Percentiles rank a stretch among this genome's conserved stretches.
Conservation (phyloP, 1,140 invertebrate species). For the Eurosta solidaginis region DNA sequence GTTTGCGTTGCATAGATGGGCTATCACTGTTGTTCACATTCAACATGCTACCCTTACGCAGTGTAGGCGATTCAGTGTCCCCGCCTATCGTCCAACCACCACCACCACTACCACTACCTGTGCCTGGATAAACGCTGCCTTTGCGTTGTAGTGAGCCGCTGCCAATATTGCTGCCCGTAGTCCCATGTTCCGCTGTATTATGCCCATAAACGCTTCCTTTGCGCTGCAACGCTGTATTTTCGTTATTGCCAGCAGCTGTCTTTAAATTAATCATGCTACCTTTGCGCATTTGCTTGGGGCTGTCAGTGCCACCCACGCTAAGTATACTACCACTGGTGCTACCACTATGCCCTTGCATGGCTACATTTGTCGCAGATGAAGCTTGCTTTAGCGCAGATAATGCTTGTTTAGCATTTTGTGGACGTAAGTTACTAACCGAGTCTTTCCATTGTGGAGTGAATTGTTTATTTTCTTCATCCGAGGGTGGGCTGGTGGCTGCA, state of each 20-base stretch:
- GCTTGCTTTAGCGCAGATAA: constrained; percentile 53
- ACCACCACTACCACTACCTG: too few relatives aligned
- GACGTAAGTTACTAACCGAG: constrained; percentile 57
- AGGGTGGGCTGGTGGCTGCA: constrained; percentile 61
- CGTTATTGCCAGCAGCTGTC: constrained; percentile 35
- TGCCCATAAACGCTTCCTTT: constrained; percentile 44
- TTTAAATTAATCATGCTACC: constrained; percentile 34
- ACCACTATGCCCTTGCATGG: constrained; percentile 30
- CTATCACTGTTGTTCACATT: constrained; percentile 16
- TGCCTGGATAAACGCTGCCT: constrained; percentile 60
- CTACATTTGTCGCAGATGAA: constrained; percentile 51
- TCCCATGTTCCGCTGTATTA: constrained; percentile 19
- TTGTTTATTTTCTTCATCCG: constrained; percentile 56
- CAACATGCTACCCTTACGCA: constrained; percentile 49
- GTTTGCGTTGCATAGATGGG: constrained; percentile 34
- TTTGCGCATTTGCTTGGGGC: constrained; percentile 33
- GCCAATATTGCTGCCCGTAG: constrained; percentile 48
- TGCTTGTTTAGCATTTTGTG: constrained; percentile 52
- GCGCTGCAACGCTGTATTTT: constrained; percentile 31
- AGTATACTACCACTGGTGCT: constrained; percentile 1
- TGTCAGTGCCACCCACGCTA: constrained; percentile 17
- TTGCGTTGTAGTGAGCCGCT: constrained; percentile 60
- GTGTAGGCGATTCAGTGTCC: constrained; percentile 45
- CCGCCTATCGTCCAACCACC: constrained; percentile 55
- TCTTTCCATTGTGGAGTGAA: constrained; percentile 56